Percentiles rank a stretch among this genome's conserved stretches.
phyloP scores from a whole-genome alignment of 2,113 vertebrate species.

The Cynopterus brachyotis region DNA sequence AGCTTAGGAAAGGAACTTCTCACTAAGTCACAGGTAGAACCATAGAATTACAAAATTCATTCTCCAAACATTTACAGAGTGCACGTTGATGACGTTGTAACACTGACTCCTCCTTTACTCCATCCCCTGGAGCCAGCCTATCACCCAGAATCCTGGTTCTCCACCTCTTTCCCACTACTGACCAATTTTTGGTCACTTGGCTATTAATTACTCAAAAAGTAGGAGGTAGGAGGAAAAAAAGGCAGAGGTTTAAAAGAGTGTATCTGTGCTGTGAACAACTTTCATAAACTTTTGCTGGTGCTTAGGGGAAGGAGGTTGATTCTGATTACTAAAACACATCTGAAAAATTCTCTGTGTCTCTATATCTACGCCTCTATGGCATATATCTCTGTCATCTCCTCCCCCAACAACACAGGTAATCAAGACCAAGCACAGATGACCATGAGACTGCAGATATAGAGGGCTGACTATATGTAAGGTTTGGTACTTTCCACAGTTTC shows the following conservation, averaged over 20 bases:
- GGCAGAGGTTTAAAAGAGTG: neutral
- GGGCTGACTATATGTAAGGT: neutral
- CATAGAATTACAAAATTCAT: neutral
- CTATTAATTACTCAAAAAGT: neutral
- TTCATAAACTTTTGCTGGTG: neutral
- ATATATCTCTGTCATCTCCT: neutral
- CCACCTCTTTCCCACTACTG: neutral
- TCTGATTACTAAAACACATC: neutral
- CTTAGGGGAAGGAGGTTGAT: neutral
- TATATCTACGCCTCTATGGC: neutral
- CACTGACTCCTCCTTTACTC: neutral
- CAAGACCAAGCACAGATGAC: neutral
- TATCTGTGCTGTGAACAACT: neutral
- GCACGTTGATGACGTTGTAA: neutral
- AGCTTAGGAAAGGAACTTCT: neutral
- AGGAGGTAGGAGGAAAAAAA: neutral
- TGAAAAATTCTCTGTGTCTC: neutral
- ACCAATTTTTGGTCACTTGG: neutral
- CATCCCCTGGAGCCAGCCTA: neutral
- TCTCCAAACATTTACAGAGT: neutral
- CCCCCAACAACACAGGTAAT: neutral
- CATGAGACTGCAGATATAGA: neutral
- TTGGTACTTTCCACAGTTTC: neutral
- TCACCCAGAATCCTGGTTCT: neutral
- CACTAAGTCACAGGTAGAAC: constrained; percentile 7